Evolutionary conservation across 1,140 invertebrate species (phyloP).

Genomic region (Diorhabda elongata): DNA sequence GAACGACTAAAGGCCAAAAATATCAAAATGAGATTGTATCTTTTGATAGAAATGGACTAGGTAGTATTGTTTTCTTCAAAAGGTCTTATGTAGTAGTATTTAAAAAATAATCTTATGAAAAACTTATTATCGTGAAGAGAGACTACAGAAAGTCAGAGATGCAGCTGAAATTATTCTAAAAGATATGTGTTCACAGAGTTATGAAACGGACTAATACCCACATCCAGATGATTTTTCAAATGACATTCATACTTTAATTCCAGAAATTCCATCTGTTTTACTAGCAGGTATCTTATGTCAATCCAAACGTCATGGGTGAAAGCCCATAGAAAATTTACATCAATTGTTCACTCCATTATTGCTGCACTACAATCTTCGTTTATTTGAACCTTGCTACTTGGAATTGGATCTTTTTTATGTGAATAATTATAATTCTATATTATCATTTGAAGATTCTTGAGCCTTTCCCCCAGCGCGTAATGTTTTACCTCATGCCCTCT

Average conservation of each 20-base stretch:
- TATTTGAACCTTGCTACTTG: neutral
- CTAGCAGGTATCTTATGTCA: neutral
- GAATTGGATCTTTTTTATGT: neutral
- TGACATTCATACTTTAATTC: conserved; percentile 38
- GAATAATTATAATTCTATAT: neutral
- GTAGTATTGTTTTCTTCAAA: no score
- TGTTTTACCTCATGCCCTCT: neutral
- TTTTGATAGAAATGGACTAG: no score
- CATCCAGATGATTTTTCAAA: conserved; percentile 30
- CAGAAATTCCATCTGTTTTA: conserved; percentile 16
- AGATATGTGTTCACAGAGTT: conserved; percentile 40
- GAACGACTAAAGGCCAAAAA: no score
- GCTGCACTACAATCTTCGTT: neutral
- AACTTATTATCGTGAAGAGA: conserved; percentile 30
- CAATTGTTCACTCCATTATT: neutral
- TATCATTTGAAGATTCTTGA: neutral
- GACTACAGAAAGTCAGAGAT: conserved; percentile 38
- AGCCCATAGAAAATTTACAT: neutral
- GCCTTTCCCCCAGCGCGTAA: neutral
- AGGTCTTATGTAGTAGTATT: no score
- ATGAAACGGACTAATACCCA: conserved; percentile 41
- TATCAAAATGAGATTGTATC: no score
- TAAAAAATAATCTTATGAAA: conserved; percentile 15
- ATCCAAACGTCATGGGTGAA: neutral
- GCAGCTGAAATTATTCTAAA: conserved; percentile 43